Conservation (phyloP, 2,113 vertebrate species). For the Oncorhynchus tshawytscha region DNA sequence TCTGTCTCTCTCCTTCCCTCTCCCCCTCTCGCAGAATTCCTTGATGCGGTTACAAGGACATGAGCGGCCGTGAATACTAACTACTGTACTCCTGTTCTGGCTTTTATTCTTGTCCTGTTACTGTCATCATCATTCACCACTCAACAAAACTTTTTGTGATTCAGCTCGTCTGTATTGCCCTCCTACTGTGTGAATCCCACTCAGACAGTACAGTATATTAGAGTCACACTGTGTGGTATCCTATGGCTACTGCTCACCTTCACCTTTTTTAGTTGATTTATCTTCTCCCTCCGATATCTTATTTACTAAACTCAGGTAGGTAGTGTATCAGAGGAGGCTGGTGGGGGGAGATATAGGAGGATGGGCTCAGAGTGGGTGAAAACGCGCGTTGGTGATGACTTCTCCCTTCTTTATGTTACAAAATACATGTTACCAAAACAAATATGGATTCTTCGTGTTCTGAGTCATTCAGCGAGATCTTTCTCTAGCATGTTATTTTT, state of each 20-base stretch:
- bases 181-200: not conserved
- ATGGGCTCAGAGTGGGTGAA: too few relatives aligned
- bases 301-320: too few relatives aligned
- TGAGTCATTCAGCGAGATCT: too few relatives aligned
- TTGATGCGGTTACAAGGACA: slow-evolving; percentile 61
- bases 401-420: too few relatives aligned
- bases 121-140: slow-evolving; percentile 23
- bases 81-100: slow-evolving; percentile 27
- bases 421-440: too few relatives aligned
- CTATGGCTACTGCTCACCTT: not conserved
- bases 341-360: too few relatives aligned
- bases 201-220: not conserved
- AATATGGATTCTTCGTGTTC: too few relatives aligned
- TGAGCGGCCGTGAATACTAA: slow-evolving; percentile 64
- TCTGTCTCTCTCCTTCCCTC: too few relatives aligned
- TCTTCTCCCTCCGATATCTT: too few relatives aligned
- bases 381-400: too few relatives aligned
- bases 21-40: slow-evolving; percentile 37
- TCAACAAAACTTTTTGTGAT: not conserved
- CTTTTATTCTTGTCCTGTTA: slow-evolving; percentile 42
- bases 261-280: not conserved
- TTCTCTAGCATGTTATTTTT: too few relatives aligned
- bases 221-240: not conserved
- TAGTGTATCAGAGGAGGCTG: too few relatives aligned
- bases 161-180: slow-evolving; percentile 1